Base-by-base conservation (phyloP, 1,140 invertebrate genomes). In the Lepidurus arcticus region DNA sequence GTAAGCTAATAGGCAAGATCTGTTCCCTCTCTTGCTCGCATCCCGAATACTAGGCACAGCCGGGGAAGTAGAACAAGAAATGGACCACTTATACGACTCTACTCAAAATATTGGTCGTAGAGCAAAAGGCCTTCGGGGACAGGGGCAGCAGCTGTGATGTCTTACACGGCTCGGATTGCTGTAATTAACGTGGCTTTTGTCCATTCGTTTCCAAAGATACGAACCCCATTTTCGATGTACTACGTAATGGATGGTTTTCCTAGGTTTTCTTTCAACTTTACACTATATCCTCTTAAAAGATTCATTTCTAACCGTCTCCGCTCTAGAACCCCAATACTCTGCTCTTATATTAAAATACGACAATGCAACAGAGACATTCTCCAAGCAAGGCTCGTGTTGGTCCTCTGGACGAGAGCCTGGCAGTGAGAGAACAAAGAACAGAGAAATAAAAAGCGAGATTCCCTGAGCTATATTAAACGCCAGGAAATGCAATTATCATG, bases 1-100 rank as follows among this genome's bases (percentile, higher is more conserved):
- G 53, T 65, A 65, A 65, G 53, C 53, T 65, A 65, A 65, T 65
- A 65, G 53, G 53, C 53, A 65, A 65, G 53, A 65, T 65, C 53
- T 65, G 53, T 65, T 65, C 53, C 21, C 16, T 65, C 13, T 65
- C 53, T 5, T 21, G 8, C 53, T 65, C 21, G 16, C 53, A 21
- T 65, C 53, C 21, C 16, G n/a, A 65, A 65, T 34, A 65, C 21
- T 5, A 65, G 53, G 53, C 53, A 9, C 16, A 65, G 53, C 16
- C 53, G 16, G 53, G 21, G 53, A 65, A 47, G 13, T 21, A 9
- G 53, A 65, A 16, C 53, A 65, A 65, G 53, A 65, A 65, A 65
- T 65, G 16, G 45, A 7, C 53, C 21, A 65, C 53, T 16, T 13
- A 65, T 16, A 65, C 53, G 53, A 65, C 53, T 65, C 16, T n/a